Evolutionary conservation across 2,888 invertebrate genomes (phyloP).

Genomic region (Patella ulyssiponensis): DNA sequence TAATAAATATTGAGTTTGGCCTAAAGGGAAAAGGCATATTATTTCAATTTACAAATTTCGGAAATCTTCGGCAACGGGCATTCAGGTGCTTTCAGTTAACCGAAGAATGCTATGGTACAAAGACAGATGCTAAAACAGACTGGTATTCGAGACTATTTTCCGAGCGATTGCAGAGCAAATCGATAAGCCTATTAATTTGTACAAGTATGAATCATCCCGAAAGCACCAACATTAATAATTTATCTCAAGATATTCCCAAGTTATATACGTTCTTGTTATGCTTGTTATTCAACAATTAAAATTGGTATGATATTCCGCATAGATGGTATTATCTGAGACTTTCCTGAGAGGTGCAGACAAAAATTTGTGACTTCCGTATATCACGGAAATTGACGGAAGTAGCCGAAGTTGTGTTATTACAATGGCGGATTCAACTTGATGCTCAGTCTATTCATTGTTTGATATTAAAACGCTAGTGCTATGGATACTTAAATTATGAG

Average conservation of each 20-base stretch:
- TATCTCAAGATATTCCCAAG: background rate
- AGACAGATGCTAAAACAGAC: too few species aligned
- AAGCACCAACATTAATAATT: background rate
- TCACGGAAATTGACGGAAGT: slow-evolving; percentile 54
- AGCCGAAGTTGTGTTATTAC: slow-evolving; percentile 59
- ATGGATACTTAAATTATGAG: slow-evolving; percentile 54
- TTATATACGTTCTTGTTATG: too few species aligned
- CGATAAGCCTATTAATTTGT: background rate
- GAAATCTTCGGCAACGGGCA: too few species aligned
- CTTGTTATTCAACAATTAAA: too few species aligned
- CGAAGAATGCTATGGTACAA: too few species aligned
- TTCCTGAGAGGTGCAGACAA: slow-evolving; percentile 29
- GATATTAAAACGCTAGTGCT: slow-evolving; percentile 39
- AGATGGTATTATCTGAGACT: background rate
- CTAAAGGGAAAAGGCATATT: too few species aligned
- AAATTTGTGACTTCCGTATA: slow-evolving; percentile 37
- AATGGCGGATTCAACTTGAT: slow-evolving; percentile 61
- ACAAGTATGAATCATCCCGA: background rate
- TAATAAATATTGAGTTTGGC: too few species aligned
- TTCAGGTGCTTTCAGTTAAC: too few species aligned
- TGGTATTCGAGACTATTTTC: too few species aligned
- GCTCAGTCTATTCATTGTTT: slow-evolving; percentile 45
- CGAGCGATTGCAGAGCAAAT: too few species aligned
- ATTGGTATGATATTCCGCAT: background rate
- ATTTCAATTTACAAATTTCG: too few species aligned